Evolutionary conservation across 2,888 invertebrate species (phyloP), one percentile per base, ranked within the genome.

Genomic region (Coleophora flavipennella): DNA sequence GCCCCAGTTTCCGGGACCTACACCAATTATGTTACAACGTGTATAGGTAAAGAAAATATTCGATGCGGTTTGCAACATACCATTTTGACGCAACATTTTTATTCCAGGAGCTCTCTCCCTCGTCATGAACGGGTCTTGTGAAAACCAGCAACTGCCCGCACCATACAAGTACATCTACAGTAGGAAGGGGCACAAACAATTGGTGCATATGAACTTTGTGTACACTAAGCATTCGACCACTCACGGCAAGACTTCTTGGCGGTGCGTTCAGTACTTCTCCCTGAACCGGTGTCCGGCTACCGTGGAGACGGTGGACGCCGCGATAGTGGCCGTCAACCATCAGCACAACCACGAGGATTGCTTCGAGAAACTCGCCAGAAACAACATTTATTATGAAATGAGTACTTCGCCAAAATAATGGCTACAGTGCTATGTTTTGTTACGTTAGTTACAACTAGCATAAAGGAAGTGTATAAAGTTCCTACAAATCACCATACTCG

Each of bases 211-310:
- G 75, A 85, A 85, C 57, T 85, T 85, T 60, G 85, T 85, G 27
- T 85, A 85, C 50, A 85, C 85, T 7, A 85, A 85, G 61, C 85
- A 85, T 60, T 85, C 85, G 0, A 85, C 85, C 1, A 83, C 81
- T 1, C 83, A 85, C 36, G 85, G 85, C 1, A 85, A 85, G 48
- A 85, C 85, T 0, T 85, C 85, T 0, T 85, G 85, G 85, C 55
- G 85, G 31, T 85, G 85, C 55, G 85, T 85, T 8, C 85, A 85
- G 47, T 85, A 85, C 51, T 85, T 85, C 54, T 84, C 85, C 0
- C 55, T 85, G n/a, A 85, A 85, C 50, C 60, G 84, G 45, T 85
- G 85, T 60, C 85, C 85, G 1, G 85, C 85, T 1, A 85, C 85
- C 0, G 79, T 85, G 0, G 85, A 85, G 50, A 85, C 85, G 1